A percentile compares a stretch with the other conserved stretches of the same genome.
phyloP scores from a whole-genome alignment of 2,113 vertebrate genomes.

The Tragelaphus imberbis region DNA sequence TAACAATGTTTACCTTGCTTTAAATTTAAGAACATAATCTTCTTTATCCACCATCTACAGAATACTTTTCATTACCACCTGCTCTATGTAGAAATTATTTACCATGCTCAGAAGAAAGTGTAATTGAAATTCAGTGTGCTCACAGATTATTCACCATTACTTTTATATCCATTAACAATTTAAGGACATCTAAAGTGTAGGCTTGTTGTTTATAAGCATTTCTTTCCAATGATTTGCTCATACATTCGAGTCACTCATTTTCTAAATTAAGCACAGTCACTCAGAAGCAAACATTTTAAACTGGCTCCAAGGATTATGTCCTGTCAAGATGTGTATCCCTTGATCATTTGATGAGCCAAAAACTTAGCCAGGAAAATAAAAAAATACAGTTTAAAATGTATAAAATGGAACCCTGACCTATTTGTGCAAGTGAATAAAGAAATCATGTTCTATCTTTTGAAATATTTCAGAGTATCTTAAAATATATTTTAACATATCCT shows the following conservation, averaged over 20 bases:
- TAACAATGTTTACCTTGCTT: conserved; percentile 11
- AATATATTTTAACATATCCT: not conserved
- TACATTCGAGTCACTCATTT: conserved; percentile 63
- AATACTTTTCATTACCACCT: not conserved
- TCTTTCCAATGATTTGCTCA: conserved; percentile 50
- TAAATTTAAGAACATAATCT: not conserved
- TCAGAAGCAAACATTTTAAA: conserved; percentile 66
- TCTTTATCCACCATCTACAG: not conserved
- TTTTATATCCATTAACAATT: conserved; percentile 18
- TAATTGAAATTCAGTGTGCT: not conserved
- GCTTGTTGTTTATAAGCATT: conserved; percentile 50
- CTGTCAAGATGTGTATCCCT: conserved; percentile 47
- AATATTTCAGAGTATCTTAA: conserved; percentile 34
- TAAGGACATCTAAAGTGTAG: conserved; percentile 43
- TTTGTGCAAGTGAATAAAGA: conserved; percentile 48
- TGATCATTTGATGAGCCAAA: conserved; percentile 57
- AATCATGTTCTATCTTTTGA: conserved; percentile 43
- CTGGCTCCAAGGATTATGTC: conserved; percentile 59
- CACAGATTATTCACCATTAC: conserved; percentile 9
- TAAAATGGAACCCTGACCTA: conserved; percentile 58
- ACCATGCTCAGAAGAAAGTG: not conserved
- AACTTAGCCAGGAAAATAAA: conserved; percentile 44
- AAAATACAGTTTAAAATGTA: not conserved
- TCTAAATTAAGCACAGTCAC: conserved; percentile 57
- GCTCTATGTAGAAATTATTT: not conserved